Evolutionary conservation across 2,888 invertebrate species (phyloP), one percentile per base, ranked within the genome.

Genomic region (Chromoteleia sp.): DNA sequence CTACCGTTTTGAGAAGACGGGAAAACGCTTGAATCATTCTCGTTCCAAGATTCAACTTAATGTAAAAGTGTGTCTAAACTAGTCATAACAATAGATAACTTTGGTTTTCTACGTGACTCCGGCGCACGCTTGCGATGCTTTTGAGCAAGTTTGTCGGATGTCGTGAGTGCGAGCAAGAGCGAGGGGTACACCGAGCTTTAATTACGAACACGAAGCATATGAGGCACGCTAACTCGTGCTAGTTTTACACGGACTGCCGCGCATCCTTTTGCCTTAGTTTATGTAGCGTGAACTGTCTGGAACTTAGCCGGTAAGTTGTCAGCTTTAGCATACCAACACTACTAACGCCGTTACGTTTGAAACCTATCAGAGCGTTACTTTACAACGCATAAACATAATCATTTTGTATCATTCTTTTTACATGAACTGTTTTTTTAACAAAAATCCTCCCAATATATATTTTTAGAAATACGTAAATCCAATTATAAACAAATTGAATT

Each of bases 161-260:
- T 25, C 17, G 10, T n/a, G 17, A 4, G 14, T 8, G 8, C 4
- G 43, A 14, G 41, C 50, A 15, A 52, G 17, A 17, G 50, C 59
- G 59, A 52, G 39, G 59, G 67, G 61, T 45, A 74, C 77, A 70
- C 82, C 73, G 73, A 81, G 80, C 83, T 85, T 85, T 87, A 87
- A 87, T 87, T 87, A 87, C 84, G 80, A 80, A 74, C 87, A 86
- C 84, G 86, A 85, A 86, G 85, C 85, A 84, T 82, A 80, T 81
- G 82, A 81, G 73, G 82, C 86, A 84, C 79, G 86, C 85, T 81
- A 82, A 73, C 68, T 81, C 79, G 70, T 67, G 43, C 63, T 68
- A 70, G 67, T 79, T 76, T 82, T 80, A 82, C 70, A 80, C 63
- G 74, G 70, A 63, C 61, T 80, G 65, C 54, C 76, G 83, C 73